Base-by-base conservation (phyloP, 2,113 vertebrate genomes). In the Sturnira hondurensis region DNA sequence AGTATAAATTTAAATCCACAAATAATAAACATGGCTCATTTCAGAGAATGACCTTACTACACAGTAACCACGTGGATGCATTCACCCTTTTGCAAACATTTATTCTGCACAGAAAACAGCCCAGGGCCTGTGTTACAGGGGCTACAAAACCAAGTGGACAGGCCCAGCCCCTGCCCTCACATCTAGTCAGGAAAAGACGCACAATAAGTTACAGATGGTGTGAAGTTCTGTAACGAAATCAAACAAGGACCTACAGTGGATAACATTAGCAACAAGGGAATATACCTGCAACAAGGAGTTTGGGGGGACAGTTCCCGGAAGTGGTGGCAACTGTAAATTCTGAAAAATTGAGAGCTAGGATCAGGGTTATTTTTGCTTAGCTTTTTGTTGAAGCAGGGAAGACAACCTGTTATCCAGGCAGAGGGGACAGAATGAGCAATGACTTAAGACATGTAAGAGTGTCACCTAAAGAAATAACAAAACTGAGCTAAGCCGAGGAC, bases 21-120 rank as follows among this genome's bases (percentile, higher is more conserved):
- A 52, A 63, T 89, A 84, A 54, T 24, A 92, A 38, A 85, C 43
- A 19, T 9, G 47, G n/a, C 81, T 82, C 47, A 12, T 91, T 91
- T 84, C 76, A 81, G 24, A 67, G 31, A 38, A 24, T 24, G n/a
- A 1, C 14, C 52, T 36, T 6, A 43, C 71, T 19, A 61, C 13
- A 13, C 8, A 31, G 86, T 1, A 58, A 88, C 26, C 22, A 6
- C 1, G 9, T 41, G 12, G 7, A 31, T 54, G 31, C 47, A 52
- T 15, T 77, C 70, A 67, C 47, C 65, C 47, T 80, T 41, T 61
- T 16, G 31, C 47, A 83, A 36, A 73, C 12, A 45, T 0, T 28
- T 45, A 16, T n/a, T 58, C 56, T 52, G 36, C 47, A 24, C 0
- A 15, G 31, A 52, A 33, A 10, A n/a, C 0, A 26, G n/a, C 52